A percentile compares a stretch with the other conserved stretches of the same genome.
Evolutionary conservation across 2,888 invertebrate species (phyloP).

Genomic region (Cepaea hortensis): DNA sequence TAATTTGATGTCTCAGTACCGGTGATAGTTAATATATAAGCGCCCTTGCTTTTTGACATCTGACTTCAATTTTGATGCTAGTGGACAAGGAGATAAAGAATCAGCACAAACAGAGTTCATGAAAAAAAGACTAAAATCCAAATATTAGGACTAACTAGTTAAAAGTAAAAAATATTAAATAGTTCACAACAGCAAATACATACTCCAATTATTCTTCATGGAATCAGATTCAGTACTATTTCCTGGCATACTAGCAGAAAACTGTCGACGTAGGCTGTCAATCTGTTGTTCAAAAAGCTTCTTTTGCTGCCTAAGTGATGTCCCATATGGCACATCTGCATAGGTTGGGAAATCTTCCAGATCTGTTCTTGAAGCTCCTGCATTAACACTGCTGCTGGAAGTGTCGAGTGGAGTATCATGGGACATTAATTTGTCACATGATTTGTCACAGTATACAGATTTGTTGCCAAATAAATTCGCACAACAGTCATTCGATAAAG

Average conservation of each 20-base stretch:
- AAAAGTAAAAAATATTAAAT: not conserved
- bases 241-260: slow-evolving; percentile 20
- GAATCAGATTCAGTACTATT: not conserved
- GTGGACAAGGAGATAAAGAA: too few relatives aligned
- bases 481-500: not conserved
- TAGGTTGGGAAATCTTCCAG: slow-evolving; percentile 60
- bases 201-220: not conserved
- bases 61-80: too few relatives aligned
- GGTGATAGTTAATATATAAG: too few relatives aligned
- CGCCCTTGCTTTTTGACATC: too few relatives aligned
- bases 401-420: not conserved
- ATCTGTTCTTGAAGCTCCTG: slow-evolving; percentile 11
- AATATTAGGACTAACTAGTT: not conserved
- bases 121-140: not conserved
- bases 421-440: not conserved
- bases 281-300: slow-evolving; percentile 63
- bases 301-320: slow-evolving; percentile 67
- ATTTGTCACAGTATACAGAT: not conserved
- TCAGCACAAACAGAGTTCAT: not conserved
- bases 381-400: not conserved
- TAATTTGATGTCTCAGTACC: too few relatives aligned
- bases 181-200: not conserved
- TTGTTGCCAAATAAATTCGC: not conserved
- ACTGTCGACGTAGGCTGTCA: slow-evolving; percentile 49
- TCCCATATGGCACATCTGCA: slow-evolving; percentile 66